Conservation (phyloP, 2,113 vertebrate species). For the Psittacus erithacus region DNA sequence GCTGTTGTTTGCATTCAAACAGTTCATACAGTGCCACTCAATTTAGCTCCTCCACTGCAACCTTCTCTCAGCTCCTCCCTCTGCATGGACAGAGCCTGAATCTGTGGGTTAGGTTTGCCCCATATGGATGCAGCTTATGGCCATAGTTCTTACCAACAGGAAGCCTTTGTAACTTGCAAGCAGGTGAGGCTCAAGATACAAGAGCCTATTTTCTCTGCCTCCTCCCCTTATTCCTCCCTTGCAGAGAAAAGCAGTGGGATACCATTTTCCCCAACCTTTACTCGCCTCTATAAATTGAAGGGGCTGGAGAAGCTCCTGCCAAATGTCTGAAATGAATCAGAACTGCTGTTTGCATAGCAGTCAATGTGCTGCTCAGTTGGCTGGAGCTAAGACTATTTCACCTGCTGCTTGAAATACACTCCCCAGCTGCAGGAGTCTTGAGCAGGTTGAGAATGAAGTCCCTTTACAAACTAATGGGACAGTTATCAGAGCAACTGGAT, state of each 20-base stretch:
- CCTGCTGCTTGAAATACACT: background rate
- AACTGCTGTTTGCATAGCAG: background rate
- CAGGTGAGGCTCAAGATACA: background rate
- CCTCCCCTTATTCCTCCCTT: background rate
- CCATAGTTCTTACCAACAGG: background rate
- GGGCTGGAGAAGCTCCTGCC: background rate
- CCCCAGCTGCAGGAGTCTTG: background rate
- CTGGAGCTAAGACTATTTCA: background rate
- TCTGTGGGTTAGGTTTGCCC: background rate
- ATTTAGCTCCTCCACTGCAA: background rate
- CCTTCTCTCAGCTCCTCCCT: background rate
- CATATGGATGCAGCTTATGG: background rate
- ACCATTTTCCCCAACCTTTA: background rate
- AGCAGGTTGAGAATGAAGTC: background rate
- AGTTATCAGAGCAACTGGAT: background rate
- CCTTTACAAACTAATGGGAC: background rate
- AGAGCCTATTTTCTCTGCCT: background rate
- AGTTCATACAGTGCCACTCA: background rate
- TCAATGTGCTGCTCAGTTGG: background rate
- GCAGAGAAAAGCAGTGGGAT: rapidly evolving
- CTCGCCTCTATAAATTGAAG: background rate
- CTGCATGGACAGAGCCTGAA: background rate
- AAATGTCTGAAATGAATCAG: background rate
- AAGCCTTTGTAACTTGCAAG: background rate
- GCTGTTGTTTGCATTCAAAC: background rate